These are phyloP conservation scores for Ameiurus melas DNA, from an alignment of 2,113 vertebrate species.

Conservation along the genomic window DNA sequence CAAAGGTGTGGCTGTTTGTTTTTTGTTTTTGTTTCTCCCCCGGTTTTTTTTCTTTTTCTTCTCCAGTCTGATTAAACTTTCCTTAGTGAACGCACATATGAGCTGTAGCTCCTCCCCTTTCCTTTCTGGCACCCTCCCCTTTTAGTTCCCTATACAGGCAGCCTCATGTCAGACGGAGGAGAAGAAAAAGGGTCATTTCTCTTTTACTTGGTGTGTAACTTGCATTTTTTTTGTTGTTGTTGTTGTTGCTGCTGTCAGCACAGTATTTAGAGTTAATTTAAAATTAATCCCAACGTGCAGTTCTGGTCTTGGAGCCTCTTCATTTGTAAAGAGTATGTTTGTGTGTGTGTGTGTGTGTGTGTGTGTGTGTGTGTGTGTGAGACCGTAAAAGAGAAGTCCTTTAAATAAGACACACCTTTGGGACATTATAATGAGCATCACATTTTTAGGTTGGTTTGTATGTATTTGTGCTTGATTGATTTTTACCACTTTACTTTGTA, in stretches of 20 bases:
- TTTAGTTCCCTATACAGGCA: constrained; percentile 26
- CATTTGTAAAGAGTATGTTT: constrained; percentile 41
- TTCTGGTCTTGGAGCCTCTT: constrained; percentile 68
- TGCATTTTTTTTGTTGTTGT: constrained; percentile 69
- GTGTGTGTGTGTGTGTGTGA: constrained; percentile 53
- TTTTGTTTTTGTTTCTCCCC: too few species aligned
- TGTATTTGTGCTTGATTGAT: constrained; percentile 84
- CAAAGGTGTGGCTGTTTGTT: constrained; percentile 23
- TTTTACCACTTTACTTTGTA: constrained; percentile 88
- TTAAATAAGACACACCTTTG: constrained; percentile 42
- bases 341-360: constrained; percentile 49
- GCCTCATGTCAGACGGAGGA: constrained; percentile 59
- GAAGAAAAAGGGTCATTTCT: constrained; percentile 78
- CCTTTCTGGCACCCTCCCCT: neutral
- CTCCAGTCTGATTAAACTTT: constrained; percentile 46
- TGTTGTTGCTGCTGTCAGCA: constrained; percentile 62
- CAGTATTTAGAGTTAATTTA: constrained; percentile 96
- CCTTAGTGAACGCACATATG: constrained; percentile 46
- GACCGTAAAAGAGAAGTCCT: constrained; percentile 46
- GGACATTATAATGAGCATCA: constrained; percentile 70
- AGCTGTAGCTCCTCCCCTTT: constrained; percentile 23
- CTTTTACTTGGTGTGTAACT: constrained; percentile 86
- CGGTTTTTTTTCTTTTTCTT: neutral
- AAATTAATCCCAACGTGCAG: constrained; percentile 79
- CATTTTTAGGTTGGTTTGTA: constrained; percentile 80